Percentiles rank a stretch among this genome's conserved stretches.
phyloP scores from a whole-genome alignment of 2,888 invertebrate species.

The Pediacus dermestoides region DNA sequence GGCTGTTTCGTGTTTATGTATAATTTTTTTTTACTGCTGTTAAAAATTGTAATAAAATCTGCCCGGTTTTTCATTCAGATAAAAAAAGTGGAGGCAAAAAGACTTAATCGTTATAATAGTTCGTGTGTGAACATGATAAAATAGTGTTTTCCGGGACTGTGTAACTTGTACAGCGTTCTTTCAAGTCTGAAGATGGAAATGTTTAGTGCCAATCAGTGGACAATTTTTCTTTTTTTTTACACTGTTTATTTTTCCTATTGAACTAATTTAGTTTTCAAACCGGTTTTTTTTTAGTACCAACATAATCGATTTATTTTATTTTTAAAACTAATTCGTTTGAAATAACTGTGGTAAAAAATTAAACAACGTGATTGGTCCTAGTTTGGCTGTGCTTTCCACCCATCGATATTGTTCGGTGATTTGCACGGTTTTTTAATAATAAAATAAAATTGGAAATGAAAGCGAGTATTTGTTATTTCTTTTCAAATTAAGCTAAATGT shows the following conservation, averaged over 20 bases:
- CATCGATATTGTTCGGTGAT: not conserved
- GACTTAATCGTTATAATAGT: too few species aligned
- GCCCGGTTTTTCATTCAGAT: not conserved
- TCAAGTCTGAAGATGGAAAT: too few species aligned
- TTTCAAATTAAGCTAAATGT: too few species aligned
- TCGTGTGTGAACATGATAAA: slow-evolving; percentile 6
- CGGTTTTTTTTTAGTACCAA: too few species aligned
- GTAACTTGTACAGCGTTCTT: too few species aligned
- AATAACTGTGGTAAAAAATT: slow-evolving; percentile 5
- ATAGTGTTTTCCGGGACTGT: slow-evolving; percentile 6
- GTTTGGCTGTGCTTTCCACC: not conserved
- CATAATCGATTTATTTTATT: too few species aligned
- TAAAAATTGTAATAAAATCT: slow-evolving; percentile 1
- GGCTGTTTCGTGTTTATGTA: slow-evolving; percentile 4
- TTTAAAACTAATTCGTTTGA: not conserved
- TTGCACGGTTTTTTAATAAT: slow-evolving; percentile 1
- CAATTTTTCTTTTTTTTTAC: slow-evolving; percentile 5
- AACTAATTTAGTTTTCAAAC: not conserved
- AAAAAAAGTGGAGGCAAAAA: too few species aligned
- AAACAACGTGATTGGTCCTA: not conserved
- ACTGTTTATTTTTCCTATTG: slow-evolving; percentile 4
- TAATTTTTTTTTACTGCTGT: slow-evolving; percentile 7
- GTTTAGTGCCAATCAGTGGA: slow-evolving; percentile 7
- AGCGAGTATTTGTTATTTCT: too few species aligned
- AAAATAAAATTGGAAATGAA: slow-evolving; percentile 1